A percentile compares a stretch with the other conserved stretches of the same genome.
Conservation (phyloP, 2,113 vertebrate species). For the Drymodes brunneopygia region DNA sequence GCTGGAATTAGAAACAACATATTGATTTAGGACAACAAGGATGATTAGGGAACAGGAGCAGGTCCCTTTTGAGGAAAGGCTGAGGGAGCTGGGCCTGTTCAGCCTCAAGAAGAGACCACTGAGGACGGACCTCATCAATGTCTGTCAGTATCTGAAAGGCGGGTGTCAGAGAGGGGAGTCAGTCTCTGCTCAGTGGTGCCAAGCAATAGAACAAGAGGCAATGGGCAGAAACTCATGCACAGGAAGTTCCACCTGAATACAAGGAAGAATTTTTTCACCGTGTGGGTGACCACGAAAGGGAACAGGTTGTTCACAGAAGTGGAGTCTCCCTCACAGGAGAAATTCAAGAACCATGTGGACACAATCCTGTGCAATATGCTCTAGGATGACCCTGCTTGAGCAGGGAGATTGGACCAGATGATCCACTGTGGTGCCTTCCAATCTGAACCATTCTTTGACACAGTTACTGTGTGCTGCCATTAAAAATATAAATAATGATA, state of each 20-base stretch:
- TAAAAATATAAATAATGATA: background rate
- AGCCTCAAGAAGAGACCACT: background rate
- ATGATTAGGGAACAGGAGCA: background rate
- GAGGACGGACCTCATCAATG: accelerated
- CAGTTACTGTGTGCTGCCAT: background rate
- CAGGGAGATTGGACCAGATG: background rate
- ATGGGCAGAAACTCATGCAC: background rate
- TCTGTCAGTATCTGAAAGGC: background rate
- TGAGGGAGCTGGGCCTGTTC: background rate
- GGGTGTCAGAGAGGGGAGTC: background rate
- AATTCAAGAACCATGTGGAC: background rate
- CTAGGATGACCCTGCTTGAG: background rate
- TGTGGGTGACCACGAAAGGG: accelerated
- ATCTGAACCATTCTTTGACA: background rate
- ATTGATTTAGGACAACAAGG: background rate
- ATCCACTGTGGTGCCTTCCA: background rate
- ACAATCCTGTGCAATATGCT: background rate
- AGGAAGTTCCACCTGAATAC: background rate
- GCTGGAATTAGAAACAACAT: background rate
- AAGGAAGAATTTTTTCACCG: background rate
- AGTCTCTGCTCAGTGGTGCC: background rate
- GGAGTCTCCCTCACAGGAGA: background rate
- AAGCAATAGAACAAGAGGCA: background rate
- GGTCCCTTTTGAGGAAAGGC: background rate
- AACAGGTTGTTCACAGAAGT: background rate